Evolutionary conservation across 2,888 invertebrate species (phyloP).

Genomic region (Agonopterix subpropinquella): DNA sequence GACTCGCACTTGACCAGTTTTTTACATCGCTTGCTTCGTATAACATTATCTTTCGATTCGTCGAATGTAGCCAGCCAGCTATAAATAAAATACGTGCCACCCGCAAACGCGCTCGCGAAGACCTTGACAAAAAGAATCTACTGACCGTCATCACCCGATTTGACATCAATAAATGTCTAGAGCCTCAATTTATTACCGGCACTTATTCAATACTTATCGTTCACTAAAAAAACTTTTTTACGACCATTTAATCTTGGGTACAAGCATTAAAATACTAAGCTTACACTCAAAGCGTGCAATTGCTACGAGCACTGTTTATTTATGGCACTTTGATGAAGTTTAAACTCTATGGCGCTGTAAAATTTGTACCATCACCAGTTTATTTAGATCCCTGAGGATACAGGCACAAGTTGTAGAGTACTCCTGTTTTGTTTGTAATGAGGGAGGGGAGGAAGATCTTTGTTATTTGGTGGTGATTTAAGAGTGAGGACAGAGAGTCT

Average conservation of each 20-base stretch:
- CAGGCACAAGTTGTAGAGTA: conserved; percentile 1
- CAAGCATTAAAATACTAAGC: conserved; percentile 13
- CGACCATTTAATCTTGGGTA: conserved; percentile 10
- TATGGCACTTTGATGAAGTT: conserved; percentile 56
- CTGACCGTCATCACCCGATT: too few species aligned
- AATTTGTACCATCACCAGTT: conserved; percentile 37
- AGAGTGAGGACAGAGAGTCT: conserved; percentile 43
- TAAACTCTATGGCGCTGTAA: conserved; percentile 47
- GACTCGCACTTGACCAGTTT: too few species aligned
- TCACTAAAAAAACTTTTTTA: conserved; percentile 7
- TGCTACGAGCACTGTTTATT: conserved; percentile 38
- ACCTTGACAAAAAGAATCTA: too few species aligned
- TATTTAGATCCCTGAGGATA: conserved; percentile 18
- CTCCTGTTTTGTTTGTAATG: conserved; percentile 7
- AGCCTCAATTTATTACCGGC: too few species aligned
- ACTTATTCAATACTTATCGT: not conserved
- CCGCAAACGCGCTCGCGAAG: too few species aligned
- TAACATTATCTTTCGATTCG: too few species aligned
- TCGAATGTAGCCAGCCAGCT: too few species aligned
- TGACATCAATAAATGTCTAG: too few species aligned
- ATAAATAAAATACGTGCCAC: too few species aligned
- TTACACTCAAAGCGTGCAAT: conserved; percentile 18
- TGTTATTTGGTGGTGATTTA: conserved; percentile 35
- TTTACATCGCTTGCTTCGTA: too few species aligned
- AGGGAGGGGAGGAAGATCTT: conserved; percentile 20